These are phyloP conservation scores for Ascidia mentula DNA, from an alignment of 23 tunicate species.

Conservation along the genomic window DNA sequence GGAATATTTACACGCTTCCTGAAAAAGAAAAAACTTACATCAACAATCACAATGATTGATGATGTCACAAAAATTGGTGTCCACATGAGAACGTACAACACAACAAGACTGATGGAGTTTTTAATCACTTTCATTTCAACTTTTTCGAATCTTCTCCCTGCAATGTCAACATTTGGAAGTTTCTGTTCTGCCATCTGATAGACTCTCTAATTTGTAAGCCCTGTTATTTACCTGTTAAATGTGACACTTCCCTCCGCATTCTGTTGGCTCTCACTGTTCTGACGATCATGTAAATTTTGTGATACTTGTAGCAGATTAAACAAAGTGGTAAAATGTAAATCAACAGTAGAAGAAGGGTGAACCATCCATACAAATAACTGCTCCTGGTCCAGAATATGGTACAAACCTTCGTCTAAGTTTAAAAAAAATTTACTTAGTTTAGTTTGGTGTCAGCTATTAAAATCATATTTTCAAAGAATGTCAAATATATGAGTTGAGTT, in stretches of 20 bases:
- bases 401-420: slow-evolving; percentile 20
- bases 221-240: neutral
- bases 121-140: slow-evolving; percentile 35
- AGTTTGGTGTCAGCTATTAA: neutral
- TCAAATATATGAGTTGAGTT: too few relatives aligned
- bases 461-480: too few relatives aligned
- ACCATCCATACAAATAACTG: slow-evolving; percentile 11
- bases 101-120: slow-evolving; percentile 13
- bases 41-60: slow-evolving; percentile 12
- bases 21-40: too few relatives aligned
- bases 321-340: slow-evolving; percentile 27
- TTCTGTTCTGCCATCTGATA: neutral
- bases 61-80: slow-evolving; percentile 35
- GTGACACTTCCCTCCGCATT: neutral
- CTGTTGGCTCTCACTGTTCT: slow-evolving; percentile 9
- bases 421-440: neutral
- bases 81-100: slow-evolving; percentile 38
- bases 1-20: too few relatives aligned
- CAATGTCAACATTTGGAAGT: neutral
- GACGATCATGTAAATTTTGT: slow-evolving; percentile 26
- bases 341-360: slow-evolving; percentile 12
- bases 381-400: slow-evolving; percentile 24
- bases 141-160: slow-evolving; percentile 10
- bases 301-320: slow-evolving; percentile 26
- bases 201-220: neutral